Conservation (phyloP, 2,888 invertebrate species). For the Hyppa rectilinea region DNA sequence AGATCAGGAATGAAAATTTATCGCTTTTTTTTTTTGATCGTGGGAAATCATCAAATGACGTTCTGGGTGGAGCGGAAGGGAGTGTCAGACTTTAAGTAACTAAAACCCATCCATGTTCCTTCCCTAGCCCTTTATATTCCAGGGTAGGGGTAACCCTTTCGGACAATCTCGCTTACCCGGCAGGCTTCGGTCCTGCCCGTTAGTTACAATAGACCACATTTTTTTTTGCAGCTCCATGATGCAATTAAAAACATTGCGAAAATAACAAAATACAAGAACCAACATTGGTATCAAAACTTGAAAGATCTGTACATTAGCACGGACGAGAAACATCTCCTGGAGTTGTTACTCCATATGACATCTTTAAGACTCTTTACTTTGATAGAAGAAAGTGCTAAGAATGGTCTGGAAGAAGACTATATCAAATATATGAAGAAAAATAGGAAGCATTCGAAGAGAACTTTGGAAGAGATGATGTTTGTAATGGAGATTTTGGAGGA, state of each 20-base stretch:
- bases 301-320: conserved; percentile 74
- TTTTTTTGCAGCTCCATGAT: conserved; percentile 79
- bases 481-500: conserved; percentile 73
- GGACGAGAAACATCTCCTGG: conserved; percentile 66
- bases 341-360: conserved; percentile 76
- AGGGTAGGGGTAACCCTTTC: no score
- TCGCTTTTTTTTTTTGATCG: no score
- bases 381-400: conserved; percentile 74
- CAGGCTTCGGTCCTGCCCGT: no score
- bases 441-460: conserved; percentile 64
- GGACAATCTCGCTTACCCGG: no score
- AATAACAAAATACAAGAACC: conserved; percentile 75
- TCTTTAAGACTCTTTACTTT: conserved; percentile 72
- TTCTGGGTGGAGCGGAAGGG: no score
- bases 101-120: no score
- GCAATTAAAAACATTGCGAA: conserved; percentile 77
- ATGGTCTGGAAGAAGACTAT: conserved; percentile 71
- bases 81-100: no score
- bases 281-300: conserved; percentile 78
- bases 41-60: no score
- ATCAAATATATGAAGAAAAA: conserved; percentile 69
- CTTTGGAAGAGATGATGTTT: conserved; percentile 72
- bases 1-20: neutral
- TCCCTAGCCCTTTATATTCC: no score
- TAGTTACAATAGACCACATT: no score